Base-by-base conservation (phyloP, 1,140 invertebrate species). In the Conus betulinus region DNA sequence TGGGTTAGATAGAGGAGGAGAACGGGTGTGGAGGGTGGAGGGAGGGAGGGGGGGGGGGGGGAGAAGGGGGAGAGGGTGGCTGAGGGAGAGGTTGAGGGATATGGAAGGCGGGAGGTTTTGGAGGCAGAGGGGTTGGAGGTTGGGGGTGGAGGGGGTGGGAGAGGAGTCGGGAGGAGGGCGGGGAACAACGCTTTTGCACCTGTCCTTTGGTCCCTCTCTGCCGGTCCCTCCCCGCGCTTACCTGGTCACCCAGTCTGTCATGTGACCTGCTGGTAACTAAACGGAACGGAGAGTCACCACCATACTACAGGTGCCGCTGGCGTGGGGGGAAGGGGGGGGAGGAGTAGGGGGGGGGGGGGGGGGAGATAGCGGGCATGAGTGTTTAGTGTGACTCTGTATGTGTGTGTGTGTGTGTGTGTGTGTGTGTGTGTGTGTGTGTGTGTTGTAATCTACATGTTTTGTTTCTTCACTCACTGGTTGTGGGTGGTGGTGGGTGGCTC, bases 11-110 rank as follows among this genome's bases (percentile, higher is more conserved):
- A 88, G 71, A 79, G 27, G 52, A 60, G 84, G 78, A 55, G 60
- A 63, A 83, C 81, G 81, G 52, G 88, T 89, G 57, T 87, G 13
- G 57, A n/a, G 81, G 76, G 39, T 5, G 39, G 76, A 79, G 25
- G 39, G 76, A 51, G 2, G 39, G 76, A 51, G 1, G 39, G 76
- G 39, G 25, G 39, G 76, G 39, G 8, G 25, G 39, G 25, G 8
- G 25, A 79, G 25, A 79, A 1, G 25, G 39, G 25, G 8, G 25
- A 79, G 25, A 79, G 76, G 39, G 25, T 0, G 39, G 76, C 25
- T 79, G 11, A 5, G 13, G 23, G 11, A 51, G 25, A 1, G 25
- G 25, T 39, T 11, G 39, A 25, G 23, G 23, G 8, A 51, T 79
- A 71, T 81, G 23, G 52, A 53, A 7, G 39, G 25, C 6, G 39